Base-by-base conservation (phyloP, 2,888 invertebrate genomes). In the Fabriciana adippe region DNA sequence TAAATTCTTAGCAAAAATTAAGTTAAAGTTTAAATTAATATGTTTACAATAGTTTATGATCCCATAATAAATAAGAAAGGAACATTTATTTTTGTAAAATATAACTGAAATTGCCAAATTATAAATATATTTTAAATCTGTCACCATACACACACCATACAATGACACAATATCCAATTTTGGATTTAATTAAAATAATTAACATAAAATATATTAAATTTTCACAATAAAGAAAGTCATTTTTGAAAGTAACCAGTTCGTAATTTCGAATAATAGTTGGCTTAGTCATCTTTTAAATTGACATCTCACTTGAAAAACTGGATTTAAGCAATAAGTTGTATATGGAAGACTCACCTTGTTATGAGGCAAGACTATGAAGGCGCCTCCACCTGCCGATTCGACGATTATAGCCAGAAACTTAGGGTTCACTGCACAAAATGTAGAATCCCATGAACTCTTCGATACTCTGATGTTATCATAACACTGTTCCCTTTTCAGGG, bases 361-460 rank as follows among this genome's bases (percentile, higher is more conserved):
- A 81, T 97, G 96, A 74, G 98, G 98, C 80, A 98, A 94, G 73
- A 98, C 98, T 88, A 98, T 97, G 93, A 98, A 98, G 79, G 98
- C 98, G 76, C 98, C 98, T 77, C 98, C 98, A 70, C 98, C 98
- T 67, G 98, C 98, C 64, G 98, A 98, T 89, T 99, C 99, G 57
- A 98, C 98, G 85, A 99, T 99, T 82, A 99, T 97, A 75, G 99
- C 99, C 85, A 99, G 93, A 93, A 98, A 99, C 92, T 98, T 99
- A 61, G 99, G 99, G 93, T 99, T 99, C 80, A 99, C 99, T 77
- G 98, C 98, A 94, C 99, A 99, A 92, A 99, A 99, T 75, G 98
- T 98, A 73, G 98, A 98, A 89, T 99, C 99, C 97, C 99, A 99
- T 64, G 99, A 98, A 85, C 98, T 98, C 90, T 99, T 98, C 74